Evolutionary conservation across 2,797 vertebrate species (phyloP), one percentile per base, ranked within the genome.

Genomic region (Lepus townsendii): DNA sequence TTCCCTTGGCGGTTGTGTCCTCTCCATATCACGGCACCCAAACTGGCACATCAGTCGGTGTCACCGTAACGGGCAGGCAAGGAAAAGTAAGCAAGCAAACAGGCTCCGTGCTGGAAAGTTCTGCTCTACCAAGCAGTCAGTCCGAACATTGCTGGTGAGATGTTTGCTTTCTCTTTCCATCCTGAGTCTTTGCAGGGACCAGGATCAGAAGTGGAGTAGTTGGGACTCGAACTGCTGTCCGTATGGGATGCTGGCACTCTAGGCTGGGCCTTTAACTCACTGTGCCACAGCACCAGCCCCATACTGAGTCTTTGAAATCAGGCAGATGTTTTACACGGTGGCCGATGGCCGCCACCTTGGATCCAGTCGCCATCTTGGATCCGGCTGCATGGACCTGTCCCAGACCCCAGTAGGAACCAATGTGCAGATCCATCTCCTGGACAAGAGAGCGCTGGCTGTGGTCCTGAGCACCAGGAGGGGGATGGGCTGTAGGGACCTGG

Each of bases 1-100:
- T 8, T 7, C 65, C 50, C 3, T 38, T 4, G 11, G 4, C 7
- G n/a, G 5, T 47, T 5, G 2, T 10, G 1, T 3, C 30, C 3
- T 52, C 52, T 1, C 42, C 20, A 0, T 0, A 10, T 14, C 2
- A 4, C 9, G 9, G 27, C 73, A 22, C 26, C n/a, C 38, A 42
- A 42, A 32, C 32, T 26, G 13, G 26, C 3, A 32, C 5, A 12
- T 27, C 24, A 16, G 19, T 57, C 54, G 1, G 17, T 19, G 17
- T 19, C 54, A 57, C 19, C 17, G 13, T 57, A 57, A 57, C 17
- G 19, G 54, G 1, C 54, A 57, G 4, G 13, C 19, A 0, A 17
- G 57, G 76, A 42, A 95, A 60, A n/a, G 20, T 52, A 69, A 57
- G 82, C 54, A 35, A 79, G 32, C 42, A 75, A 50, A 26, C 35